Conservation (phyloP, 2,113 vertebrate species). For the Salvelinus alpinus region DNA sequence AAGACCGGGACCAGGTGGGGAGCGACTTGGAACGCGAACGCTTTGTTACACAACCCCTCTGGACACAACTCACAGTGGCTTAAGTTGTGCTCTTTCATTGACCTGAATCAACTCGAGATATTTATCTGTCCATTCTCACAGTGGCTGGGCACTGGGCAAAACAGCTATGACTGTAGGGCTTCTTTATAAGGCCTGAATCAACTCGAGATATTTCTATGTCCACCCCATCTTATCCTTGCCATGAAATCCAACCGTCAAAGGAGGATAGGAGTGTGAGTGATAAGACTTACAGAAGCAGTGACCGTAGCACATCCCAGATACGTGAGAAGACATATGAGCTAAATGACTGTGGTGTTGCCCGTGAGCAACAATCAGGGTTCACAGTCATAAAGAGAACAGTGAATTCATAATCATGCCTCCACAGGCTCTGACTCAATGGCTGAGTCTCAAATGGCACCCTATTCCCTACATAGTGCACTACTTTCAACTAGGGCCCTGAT, state of each 20-base stretch:
- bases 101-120: too few species aligned
- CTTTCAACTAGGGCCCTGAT: too few species aligned
- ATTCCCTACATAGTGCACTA: too few species aligned
- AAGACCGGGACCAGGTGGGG: background rate
- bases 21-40: background rate
- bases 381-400: background rate
- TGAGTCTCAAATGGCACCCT: too few species aligned
- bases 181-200: too few species aligned
- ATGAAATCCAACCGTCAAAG: too few species aligned
- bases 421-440: background rate
- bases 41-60: slow-evolving; percentile 37
- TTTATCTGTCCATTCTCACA: too few species aligned
- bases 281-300: background rate
- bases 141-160: too few species aligned
- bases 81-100: too few species aligned
- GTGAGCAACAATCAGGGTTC: background rate
- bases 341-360: background rate
- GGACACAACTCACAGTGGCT: slow-evolving; percentile 1
- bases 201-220: too few species aligned
- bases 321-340: background rate
- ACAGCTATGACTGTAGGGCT: too few species aligned
- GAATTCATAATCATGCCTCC: background rate
- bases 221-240: too few species aligned
- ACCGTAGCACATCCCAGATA: slow-evolving; percentile 3
- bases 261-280: background rate